Percentiles rank a stretch among this genome's conserved stretches.
Conservation (phyloP, 2,888 invertebrate species). For the Mactromeris polynyma region DNA sequence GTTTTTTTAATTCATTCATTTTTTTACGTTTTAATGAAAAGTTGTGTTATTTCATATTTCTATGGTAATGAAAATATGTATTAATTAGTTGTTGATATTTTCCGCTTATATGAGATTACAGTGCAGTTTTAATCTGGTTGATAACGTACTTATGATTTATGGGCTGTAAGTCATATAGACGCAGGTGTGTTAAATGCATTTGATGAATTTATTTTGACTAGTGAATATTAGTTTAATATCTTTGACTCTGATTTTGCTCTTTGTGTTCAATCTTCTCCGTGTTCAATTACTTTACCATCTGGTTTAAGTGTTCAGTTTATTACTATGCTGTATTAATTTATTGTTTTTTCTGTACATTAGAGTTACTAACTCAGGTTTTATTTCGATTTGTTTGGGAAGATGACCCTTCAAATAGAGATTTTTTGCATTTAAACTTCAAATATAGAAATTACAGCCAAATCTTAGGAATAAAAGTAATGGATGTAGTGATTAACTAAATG, state of each 20-base stretch:
- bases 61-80: neutral
- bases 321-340: neutral
- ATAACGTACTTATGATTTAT: neutral
- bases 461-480: no score
- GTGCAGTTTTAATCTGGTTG: neutral
- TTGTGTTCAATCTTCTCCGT: neutral
- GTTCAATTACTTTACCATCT: neutral
- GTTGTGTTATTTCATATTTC: neutral
- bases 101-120: neutral
- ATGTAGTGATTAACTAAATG: no score
- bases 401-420: no score
- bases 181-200: neutral
- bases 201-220: neutral
- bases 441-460: no score
- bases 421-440: no score
- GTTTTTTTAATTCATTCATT: neutral
- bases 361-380: no score
- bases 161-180: neutral
- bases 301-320: neutral
- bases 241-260: neutral
- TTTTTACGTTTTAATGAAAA: neutral
- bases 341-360: neutral
- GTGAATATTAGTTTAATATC: neutral
- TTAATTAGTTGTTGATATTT: neutral
- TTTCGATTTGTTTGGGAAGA: no score